phyloP scores from a whole-genome alignment of 2,113 vertebrate species.

The Talpa occidentalis region DNA sequence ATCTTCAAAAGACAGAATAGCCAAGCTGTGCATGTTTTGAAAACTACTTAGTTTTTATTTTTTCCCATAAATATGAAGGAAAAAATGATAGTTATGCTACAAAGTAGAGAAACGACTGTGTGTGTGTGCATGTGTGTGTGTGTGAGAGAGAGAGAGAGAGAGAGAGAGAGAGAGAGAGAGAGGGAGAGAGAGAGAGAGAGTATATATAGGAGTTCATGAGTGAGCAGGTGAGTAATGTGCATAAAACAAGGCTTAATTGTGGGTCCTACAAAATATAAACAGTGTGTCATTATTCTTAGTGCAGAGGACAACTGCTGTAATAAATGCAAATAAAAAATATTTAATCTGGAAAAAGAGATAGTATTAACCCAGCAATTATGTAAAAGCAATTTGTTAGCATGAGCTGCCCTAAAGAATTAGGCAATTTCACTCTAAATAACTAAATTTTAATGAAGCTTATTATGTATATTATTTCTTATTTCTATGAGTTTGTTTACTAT shows the following conservation, averaged over 20 bases:
- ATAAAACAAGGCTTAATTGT: conserved; percentile 10
- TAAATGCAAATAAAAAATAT: conserved; percentile 55
- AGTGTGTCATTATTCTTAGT: not conserved
- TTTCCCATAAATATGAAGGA: no score
- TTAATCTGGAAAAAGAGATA: conserved; percentile 49
- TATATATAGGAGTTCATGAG: no score
- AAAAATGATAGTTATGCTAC: conserved; percentile 43
- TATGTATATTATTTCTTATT: conserved; percentile 45
- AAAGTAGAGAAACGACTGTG: not conserved
- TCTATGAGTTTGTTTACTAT: conserved; percentile 49
- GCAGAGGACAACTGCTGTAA: conserved; percentile 24
- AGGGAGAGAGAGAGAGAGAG: no score
- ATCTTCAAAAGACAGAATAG: conserved; percentile 10
- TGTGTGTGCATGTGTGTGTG: no score
- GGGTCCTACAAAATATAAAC: conserved; percentile 5
- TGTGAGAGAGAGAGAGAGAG: no score
- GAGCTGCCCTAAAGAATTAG: conserved; percentile 33
- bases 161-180: no score
- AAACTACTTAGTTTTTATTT: not conserved
- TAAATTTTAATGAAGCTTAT: conserved; percentile 65
- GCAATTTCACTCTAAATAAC: conserved; percentile 59
- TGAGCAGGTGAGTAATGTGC: not conserved
- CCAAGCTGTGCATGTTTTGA: not conserved
- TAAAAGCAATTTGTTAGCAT: conserved; percentile 52
- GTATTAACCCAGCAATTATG: conserved; percentile 55